Conservation (phyloP, 2,888 invertebrate species). For the Lepidonotus clava region DNA sequence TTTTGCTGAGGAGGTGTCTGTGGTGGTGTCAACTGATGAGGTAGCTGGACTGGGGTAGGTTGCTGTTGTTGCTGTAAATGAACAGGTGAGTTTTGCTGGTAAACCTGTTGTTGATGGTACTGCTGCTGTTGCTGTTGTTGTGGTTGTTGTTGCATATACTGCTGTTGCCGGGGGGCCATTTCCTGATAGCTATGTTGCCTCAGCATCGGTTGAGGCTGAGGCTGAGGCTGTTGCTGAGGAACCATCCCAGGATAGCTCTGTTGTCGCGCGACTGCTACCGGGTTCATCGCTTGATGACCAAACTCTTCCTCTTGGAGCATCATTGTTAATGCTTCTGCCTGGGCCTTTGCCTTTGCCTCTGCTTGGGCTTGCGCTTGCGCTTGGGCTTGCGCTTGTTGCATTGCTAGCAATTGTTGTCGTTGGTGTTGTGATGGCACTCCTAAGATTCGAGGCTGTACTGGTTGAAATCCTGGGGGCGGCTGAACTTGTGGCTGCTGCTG, state of each 20-base stretch:
- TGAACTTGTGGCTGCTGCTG: background rate
- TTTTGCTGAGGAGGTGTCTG: conserved; percentile 47
- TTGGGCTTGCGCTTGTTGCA: conserved; percentile 26
- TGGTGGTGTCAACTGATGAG: conserved; percentile 23
- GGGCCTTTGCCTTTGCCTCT: background rate
- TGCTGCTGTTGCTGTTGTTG: conserved; percentile 35
- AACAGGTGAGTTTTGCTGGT: background rate
- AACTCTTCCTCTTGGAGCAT: background rate
- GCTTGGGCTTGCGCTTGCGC: conserved; percentile 3
- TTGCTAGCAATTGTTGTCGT: conserved; percentile 18
- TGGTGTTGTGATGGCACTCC: background rate
- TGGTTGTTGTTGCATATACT: conserved; percentile 6
- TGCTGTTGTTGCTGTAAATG: conserved; percentile 45
- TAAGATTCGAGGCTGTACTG: too few relatives aligned
- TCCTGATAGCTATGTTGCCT: background rate
- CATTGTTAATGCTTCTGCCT: background rate
- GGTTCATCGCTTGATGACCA: too few relatives aligned
- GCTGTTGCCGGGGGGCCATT: background rate
- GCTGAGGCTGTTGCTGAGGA: background rate
- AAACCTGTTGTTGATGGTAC: background rate
- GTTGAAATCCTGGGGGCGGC: conserved; percentile 21
- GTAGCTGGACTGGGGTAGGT: background rate
- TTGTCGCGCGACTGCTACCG: background rate
- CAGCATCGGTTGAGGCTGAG: background rate
- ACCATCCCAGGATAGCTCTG: background rate